Evolutionary conservation across 2,888 invertebrate genomes (phyloP).

Genomic region (Napeogenes sylphis): DNA sequence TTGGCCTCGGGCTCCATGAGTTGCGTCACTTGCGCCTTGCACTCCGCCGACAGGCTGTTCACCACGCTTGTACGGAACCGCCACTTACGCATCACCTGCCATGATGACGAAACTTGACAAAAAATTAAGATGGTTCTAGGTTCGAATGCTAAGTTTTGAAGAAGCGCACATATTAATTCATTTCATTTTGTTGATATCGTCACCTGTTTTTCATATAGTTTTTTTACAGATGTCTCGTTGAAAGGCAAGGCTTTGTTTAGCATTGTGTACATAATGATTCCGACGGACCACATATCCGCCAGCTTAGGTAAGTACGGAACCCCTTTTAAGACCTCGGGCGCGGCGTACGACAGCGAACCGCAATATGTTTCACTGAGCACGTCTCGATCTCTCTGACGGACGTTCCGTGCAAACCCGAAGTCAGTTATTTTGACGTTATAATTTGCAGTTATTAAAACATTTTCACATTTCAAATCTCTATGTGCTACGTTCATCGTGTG

Average conservation of each 20-base stretch:
- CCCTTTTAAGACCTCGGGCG: constrained; percentile 85
- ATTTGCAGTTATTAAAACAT: constrained; percentile 83
- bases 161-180: too few species aligned
- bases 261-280: constrained; percentile 88
- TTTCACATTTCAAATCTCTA: constrained; percentile 90
- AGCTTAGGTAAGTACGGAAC: constrained; percentile 83
- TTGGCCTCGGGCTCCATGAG: constrained; percentile 84
- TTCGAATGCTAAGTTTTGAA: too few species aligned
- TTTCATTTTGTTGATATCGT: not conserved
- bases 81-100: constrained; percentile 79
- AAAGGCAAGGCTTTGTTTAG: constrained; percentile 90
- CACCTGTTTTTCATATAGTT: constrained; percentile 80
- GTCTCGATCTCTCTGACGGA: constrained; percentile 55
- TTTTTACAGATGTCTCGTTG: constrained; percentile 85
- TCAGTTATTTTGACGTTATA: constrained; percentile 89
- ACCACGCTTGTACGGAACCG: constrained; percentile 82
- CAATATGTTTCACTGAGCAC: constrained; percentile 88
- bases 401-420: constrained; percentile 85
- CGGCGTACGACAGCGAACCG: constrained; percentile 92
- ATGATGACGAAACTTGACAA: too few species aligned
- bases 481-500: constrained; percentile 86
- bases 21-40: constrained; percentile 79
- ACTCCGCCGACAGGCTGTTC: constrained; percentile 75
- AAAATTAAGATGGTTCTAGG: too few species aligned
- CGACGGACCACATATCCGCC: constrained; percentile 89